Base-by-base conservation (phyloP, 2,797 vertebrate genomes). In the Monodelphis domestica region DNA sequence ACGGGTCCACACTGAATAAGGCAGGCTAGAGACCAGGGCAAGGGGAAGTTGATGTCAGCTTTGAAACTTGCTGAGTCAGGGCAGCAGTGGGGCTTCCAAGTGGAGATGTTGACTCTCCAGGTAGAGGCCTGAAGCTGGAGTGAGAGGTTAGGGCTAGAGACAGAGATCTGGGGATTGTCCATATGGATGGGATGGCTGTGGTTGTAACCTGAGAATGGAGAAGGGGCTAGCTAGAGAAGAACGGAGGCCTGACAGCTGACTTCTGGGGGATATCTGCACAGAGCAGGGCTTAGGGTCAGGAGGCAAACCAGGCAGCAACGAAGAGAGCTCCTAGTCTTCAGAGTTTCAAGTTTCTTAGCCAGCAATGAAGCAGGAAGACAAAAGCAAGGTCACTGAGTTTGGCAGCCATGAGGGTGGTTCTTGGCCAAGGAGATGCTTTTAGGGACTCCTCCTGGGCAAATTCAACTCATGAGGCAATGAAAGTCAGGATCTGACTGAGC, bases 401-500 rank as follows among this genome's bases (percentile, higher is more conserved):
- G 91, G 12, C 70, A 30, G 53, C 53, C 6, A 51, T 14, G 29
- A 91, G 53, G 70, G 12, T 55, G 90, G 5, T 59, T 92, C n/a
- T 78, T 45, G 14, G 33, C 33, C 5, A 14, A 15, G 28, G 28
- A 56, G 30, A n/a, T n/a, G 4, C 57, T 63, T n/a, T 28, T 9
- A 0, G 12, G n/a, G 59, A 70, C 33, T 70, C 59, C 21, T 78
- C 17, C 56, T 45, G 70, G 63, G 54, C 93, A 94, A 92, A 94
- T 92, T 90, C 70, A 56, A 93, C 93, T 89, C 70, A 45, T 54
- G 38, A 30, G 29, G 95, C 93, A 88, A 92, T 90, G 70, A 95
- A 94, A 95, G 78, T 88, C 45, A 45, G 53, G 57, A 26, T 89
- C 28, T 89, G 38, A 87, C 53, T 55, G 54, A 91, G 30, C 88